phyloP scores from a whole-genome alignment of 2,113 vertebrate species.

The Desmodus rotundus region DNA sequence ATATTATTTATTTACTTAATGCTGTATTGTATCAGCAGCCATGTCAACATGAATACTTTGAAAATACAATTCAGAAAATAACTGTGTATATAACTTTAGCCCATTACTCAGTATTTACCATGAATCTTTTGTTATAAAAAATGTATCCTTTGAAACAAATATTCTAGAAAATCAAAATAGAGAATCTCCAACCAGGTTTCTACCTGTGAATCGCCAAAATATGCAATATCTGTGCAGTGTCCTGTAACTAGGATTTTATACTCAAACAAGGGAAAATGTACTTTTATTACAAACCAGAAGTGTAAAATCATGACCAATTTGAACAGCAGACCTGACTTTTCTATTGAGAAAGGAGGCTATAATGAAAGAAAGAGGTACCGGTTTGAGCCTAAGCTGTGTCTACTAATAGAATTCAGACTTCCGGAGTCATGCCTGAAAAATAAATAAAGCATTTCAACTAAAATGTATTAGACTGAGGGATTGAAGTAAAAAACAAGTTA shows the following conservation, averaged over 20 bases:
- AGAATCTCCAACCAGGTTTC: not conserved
- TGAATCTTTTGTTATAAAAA: not conserved
- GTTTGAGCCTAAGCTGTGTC: not conserved
- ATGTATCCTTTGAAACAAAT: not conserved
- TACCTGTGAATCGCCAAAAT: not conserved
- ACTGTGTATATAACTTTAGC: not conserved
- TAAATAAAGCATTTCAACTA: not conserved
- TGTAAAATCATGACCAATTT: not conserved
- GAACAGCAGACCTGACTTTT: not conserved
- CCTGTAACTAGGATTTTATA: not conserved
- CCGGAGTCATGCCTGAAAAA: not conserved
- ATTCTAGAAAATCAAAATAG: constrained; percentile 45
- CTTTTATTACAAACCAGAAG: not conserved
- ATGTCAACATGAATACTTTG: not conserved
- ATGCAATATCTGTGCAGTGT: not conserved
- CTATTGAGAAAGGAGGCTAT: not conserved
- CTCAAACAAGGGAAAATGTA: not conserved
- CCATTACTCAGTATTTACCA: not conserved
- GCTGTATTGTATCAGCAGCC: not conserved
- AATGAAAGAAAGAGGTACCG: not conserved
- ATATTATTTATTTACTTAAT: constrained; percentile 5
- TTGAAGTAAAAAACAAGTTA: not conserved
- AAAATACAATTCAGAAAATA: constrained; percentile 31
- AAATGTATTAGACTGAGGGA: not conserved
- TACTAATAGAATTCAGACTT: not conserved